phyloP scores from a whole-genome alignment of 2,888 invertebrate species.

The Apamea anceps region DNA sequence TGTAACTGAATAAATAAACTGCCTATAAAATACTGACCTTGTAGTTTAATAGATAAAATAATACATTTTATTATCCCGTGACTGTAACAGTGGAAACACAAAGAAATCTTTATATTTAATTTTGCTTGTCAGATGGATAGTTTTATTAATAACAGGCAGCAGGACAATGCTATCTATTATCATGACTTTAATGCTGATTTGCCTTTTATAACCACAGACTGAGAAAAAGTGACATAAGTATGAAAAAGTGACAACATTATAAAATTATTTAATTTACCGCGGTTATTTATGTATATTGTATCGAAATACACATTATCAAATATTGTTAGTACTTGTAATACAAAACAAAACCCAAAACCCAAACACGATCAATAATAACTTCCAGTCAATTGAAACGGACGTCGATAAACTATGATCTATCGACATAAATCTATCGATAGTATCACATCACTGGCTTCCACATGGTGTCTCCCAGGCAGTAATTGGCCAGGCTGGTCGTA shows the following conservation, averaged over 20 bases:
- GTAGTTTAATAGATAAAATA: not conserved
- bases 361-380: conserved; percentile 45
- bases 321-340: not conserved
- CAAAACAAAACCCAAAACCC: not conserved
- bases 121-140: not conserved
- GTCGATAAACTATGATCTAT: conserved; percentile 59
- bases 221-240: not conserved
- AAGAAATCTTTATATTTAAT: not conserved
- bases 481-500: conserved; percentile 81
- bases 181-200: not conserved
- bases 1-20: not conserved
- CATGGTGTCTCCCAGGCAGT: conserved; percentile 84
- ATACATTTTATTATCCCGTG: not conserved
- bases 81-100: not conserved
- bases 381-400: conserved; percentile 41
- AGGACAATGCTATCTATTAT: too few species aligned
- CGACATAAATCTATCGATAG: conserved; percentile 64
- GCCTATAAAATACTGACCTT: not conserved
- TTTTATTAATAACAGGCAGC: not conserved
- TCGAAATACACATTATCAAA: not conserved
- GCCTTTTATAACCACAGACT: not conserved
- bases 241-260: too few species aligned
- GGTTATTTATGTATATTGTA: too few species aligned
- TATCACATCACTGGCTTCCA: conserved; percentile 75
- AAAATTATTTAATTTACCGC: not conserved